Conservation (phyloP, 2,113 vertebrate species). For the Melierax canorus region DNA sequence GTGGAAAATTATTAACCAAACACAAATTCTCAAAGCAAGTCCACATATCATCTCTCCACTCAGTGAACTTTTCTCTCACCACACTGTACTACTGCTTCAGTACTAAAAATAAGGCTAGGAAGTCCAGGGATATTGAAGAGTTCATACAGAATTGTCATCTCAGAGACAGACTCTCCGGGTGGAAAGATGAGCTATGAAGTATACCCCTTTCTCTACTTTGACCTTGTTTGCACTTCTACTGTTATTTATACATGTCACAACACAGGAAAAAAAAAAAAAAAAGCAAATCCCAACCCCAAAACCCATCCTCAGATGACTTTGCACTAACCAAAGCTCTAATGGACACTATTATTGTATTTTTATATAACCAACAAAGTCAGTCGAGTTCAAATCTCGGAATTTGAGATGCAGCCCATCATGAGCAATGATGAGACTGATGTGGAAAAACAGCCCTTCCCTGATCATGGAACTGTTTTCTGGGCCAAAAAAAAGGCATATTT, state of each 20-base stretch:
- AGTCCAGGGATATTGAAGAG: not conserved
- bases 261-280: too few relatives aligned
- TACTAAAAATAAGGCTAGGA: not conserved
- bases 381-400: not conserved
- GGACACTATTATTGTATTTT: not conserved
- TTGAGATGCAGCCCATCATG: not conserved
- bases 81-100: not conserved
- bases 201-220: not conserved
- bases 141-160: not conserved
- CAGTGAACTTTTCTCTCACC: not conserved
- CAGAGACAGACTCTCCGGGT: not conserved
- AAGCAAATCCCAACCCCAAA: not conserved
- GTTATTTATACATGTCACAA: not conserved
- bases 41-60: not conserved
- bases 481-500: fast-evolving
- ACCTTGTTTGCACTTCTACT: not conserved
- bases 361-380: not conserved
- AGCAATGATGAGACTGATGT: not conserved
- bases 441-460: not conserved
- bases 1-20: not conserved
- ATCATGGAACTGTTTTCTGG: not conserved
- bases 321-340: not conserved
- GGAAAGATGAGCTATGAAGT: not conserved
- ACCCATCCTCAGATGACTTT: not conserved
- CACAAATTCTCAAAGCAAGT: not conserved